Conservation (phyloP, 2,113 vertebrate species). For the Tympanuchus pallidicinctus region DNA sequence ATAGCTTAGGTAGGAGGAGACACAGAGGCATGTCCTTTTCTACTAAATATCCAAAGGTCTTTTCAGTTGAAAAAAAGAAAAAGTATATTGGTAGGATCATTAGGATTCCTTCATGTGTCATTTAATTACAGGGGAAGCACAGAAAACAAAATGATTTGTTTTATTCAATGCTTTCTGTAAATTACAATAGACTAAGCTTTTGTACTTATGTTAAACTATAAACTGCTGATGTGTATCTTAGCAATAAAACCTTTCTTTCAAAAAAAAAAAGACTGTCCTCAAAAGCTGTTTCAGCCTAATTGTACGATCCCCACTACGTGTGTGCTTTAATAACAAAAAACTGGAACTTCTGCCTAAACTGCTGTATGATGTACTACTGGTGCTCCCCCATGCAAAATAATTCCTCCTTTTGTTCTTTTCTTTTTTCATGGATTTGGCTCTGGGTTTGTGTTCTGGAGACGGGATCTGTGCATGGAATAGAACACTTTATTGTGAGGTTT, state of each 20-base stretch:
- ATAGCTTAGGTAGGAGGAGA: not conserved
- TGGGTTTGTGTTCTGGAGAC: not conserved
- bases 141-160: not conserved
- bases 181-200: not conserved
- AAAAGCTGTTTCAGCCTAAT: not conserved
- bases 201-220: not conserved
- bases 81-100: not conserved
- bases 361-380: not conserved
- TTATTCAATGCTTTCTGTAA: not conserved
- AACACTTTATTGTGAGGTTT: not conserved
- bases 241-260: not conserved
- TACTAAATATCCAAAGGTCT: not conserved
- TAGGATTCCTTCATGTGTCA: not conserved
- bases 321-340: not conserved
- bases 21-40: not conserved
- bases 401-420: not conserved
- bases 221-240: not conserved
- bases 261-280: not conserved
- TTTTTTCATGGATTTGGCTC: accelerated
- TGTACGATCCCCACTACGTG: not conserved
- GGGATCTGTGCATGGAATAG: not conserved
- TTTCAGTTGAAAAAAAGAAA: not conserved
- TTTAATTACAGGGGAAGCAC: constrained; percentile 17
- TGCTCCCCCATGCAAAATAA: not conserved
- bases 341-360: accelerated